These are phyloP conservation scores for Liposcelis brunnea DNA, from an alignment of 2,888 invertebrate genomes.

Conservation along the genomic window DNA sequence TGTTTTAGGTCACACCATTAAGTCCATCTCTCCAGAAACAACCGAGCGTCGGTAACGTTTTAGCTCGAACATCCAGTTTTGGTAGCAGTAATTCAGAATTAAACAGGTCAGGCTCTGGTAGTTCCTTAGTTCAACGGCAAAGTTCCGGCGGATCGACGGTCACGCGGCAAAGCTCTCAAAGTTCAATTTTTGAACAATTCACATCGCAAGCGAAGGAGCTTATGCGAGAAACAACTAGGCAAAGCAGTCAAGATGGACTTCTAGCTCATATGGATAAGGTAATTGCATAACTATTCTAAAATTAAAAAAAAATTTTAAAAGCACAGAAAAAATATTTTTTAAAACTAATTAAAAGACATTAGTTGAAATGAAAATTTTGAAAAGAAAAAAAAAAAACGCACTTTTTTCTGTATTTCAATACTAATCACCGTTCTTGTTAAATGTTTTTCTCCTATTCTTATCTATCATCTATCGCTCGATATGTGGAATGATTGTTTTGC, in stretches of 20 bases:
- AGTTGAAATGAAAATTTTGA: no score
- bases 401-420: slow-evolving; percentile 8
- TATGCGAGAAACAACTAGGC: slow-evolving; percentile 71
- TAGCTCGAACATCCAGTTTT: slow-evolving; percentile 46
- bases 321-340: no score
- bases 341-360: no score
- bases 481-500: slow-evolving; percentile 14
- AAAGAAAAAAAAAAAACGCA: background rate
- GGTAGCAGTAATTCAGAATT: slow-evolving; percentile 26
- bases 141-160: slow-evolving; percentile 21
- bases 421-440: slow-evolving; percentile 18
- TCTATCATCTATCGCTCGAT: slow-evolving; percentile 9
- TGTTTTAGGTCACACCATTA: slow-evolving; percentile 32
- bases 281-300: slow-evolving; percentile 13
- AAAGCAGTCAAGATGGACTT: slow-evolving; percentile 76
- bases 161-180: slow-evolving; percentile 62
- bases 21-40: slow-evolving; percentile 37
- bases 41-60: slow-evolving; percentile 39
- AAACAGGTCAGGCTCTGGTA: slow-evolving; percentile 8
- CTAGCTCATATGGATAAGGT: slow-evolving; percentile 85
- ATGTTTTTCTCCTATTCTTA: slow-evolving; percentile 11
- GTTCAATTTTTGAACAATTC: slow-evolving; percentile 73
- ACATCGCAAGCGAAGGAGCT: slow-evolving; percentile 78
- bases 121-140: slow-evolving; percentile 18
- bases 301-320: no score